Base-by-base conservation (phyloP, 2,888 invertebrate species). In the Trichopoda pennipes region DNA sequence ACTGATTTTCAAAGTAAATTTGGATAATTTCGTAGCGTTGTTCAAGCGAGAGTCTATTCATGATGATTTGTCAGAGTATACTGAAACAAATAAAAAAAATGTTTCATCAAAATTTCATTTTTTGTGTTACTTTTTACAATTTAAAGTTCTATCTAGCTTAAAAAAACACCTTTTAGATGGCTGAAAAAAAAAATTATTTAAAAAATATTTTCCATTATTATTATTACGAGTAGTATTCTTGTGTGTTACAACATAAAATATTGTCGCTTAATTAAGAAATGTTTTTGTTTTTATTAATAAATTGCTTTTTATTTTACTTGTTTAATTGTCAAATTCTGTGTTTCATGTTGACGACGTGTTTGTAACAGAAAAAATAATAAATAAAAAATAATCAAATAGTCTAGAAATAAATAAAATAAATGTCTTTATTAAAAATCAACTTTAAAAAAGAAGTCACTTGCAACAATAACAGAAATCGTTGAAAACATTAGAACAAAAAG, bases 311-410 rank as follows among this genome's bases (percentile, higher is more conserved):
- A 47, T 73, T 79, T 23, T 61, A 38, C 79, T 73, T 73, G 73
- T 79, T 61, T 61, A 79, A 73, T 79, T 73, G 79, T 73, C 79
- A 68, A 73, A 74, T 68, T 74, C 61, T 74, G 49, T 74, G 61
- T 73, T 74, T 49, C 53, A 79, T 61, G 21, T 56, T 73, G 68
- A 79, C 68, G 58, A 73, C 60, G 72, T 73, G 17, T 66, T 63
- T 28, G 16, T 69, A 69, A 42, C 16, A 75, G 14, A 64, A 17
- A 51, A 47, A 44, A 23, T 3, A 16, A 16, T 47, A 9, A 14
- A 23, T 9, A 19, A 9, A 9, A 47, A 61, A 12, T 3, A 28
- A 28, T n/a, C n/a, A 28, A 28, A 28, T 28, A 28, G 28, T 9
- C 7, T 21, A 51, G 28, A 66, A 61, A 55, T 66, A 73, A 79